Conservation (phyloP, 2,797 vertebrate species). For the Smutsia gigantea region DNA sequence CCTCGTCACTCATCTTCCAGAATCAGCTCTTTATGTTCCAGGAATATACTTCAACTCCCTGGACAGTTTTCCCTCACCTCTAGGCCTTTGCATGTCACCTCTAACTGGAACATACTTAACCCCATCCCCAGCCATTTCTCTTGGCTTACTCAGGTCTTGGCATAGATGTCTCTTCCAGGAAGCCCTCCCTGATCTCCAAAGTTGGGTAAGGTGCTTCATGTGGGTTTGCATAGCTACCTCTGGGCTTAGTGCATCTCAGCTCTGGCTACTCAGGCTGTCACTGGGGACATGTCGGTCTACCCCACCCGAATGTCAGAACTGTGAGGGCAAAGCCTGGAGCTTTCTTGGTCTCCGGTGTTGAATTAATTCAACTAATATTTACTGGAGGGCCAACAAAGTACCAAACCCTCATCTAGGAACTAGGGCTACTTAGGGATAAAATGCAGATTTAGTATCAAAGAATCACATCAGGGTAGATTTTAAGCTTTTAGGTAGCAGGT, state of each 20-base stretch:
- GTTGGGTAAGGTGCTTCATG: not conserved
- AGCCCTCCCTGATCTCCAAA: not conserved
- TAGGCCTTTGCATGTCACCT: not conserved
- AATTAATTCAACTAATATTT: not conserved
- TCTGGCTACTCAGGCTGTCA: not conserved
- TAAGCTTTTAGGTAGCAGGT: not conserved
- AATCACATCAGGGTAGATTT: not conserved
- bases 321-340: not conserved
- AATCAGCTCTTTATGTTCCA: not conserved
- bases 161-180: not conserved
- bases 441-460: not conserved
- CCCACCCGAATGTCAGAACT: not conserved
- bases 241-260: not conserved
- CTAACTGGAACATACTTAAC: not conserved
- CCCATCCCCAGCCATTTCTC: not conserved
- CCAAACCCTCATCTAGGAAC: not conserved
- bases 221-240: not conserved
- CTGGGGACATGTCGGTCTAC: not conserved
- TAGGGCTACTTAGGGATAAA: not conserved
- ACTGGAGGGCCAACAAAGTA: not conserved
- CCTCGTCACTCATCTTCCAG: not conserved
- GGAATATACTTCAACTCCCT: not conserved
- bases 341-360: not conserved
- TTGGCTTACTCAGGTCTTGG: not conserved
- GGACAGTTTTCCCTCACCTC: not conserved